These are phyloP conservation scores for Belgica antarctica DNA, from an alignment of 2,888 invertebrate species.

Conservation along the genomic window DNA sequence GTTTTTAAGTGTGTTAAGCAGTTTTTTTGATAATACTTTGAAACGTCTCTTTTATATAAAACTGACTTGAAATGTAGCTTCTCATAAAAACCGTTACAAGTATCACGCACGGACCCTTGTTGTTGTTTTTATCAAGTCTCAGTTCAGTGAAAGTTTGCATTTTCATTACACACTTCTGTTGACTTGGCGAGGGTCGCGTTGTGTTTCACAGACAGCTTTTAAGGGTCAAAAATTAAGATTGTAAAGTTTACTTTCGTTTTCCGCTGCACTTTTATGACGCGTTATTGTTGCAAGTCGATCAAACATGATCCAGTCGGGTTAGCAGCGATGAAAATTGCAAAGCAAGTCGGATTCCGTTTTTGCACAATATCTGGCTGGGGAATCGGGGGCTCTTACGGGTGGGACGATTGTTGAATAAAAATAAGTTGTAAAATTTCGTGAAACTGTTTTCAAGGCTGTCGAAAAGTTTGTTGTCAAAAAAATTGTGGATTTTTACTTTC, in stretches of 20 bases:
- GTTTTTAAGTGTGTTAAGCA: too few relatives aligned
- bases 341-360: conserved; percentile 9
- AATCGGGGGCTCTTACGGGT: too few relatives aligned
- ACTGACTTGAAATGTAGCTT: too few relatives aligned
- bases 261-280: neutral
- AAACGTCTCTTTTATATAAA: too few relatives aligned
- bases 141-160: conserved; percentile 23
- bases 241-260: neutral
- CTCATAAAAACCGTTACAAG: too few relatives aligned
- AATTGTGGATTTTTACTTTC: conserved; percentile 25
- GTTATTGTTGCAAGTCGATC: neutral
- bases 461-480: conserved; percentile 32
- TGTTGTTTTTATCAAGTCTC: neutral
- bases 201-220: conserved; percentile 8
- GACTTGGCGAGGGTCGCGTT: neutral
- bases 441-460: conserved; percentile 14
- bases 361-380: neutral
- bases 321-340: neutral
- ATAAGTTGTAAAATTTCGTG: conserved; percentile 30
- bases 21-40: too few relatives aligned
- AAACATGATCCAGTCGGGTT: too few relatives aligned
- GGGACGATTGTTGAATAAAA: neutral
- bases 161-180: neutral
- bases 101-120: too few relatives aligned
- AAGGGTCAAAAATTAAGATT: conserved; percentile 26